phyloP scores from a whole-genome alignment of 2,888 invertebrate genomes.

The Xiphydria camelus region DNA sequence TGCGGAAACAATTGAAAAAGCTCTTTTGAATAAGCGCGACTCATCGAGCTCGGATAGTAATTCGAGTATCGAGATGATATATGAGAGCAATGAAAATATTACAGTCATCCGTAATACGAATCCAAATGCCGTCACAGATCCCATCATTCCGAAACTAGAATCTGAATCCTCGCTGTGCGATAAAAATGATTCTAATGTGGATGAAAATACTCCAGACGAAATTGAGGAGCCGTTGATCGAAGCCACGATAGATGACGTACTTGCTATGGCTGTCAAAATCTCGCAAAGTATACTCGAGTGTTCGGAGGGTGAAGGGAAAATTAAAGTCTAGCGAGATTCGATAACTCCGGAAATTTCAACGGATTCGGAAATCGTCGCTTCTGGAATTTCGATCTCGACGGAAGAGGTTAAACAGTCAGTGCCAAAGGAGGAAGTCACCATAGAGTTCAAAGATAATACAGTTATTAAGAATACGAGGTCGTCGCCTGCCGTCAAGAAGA shows the following conservation, averaged over 20 bases:
- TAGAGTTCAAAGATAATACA: slow-evolving; percentile 38
- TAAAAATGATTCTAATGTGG: too few species aligned
- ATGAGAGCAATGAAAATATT: slow-evolving; percentile 18
- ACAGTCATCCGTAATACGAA: slow-evolving; percentile 14
- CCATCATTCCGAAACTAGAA: neutral
- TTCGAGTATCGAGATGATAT: slow-evolving; percentile 9
- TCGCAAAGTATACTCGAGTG: slow-evolving; percentile 12
- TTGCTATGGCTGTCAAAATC: slow-evolving; percentile 16
- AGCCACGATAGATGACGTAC: slow-evolving; percentile 16
- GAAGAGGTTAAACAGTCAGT: too few species aligned
- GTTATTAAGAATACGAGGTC: slow-evolving; percentile 15
- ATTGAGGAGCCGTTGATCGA: slow-evolving; percentile 7
- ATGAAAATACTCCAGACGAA: too few species aligned
- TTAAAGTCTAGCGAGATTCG: slow-evolving; percentile 45
- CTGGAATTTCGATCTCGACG: neutral
- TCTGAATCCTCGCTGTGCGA: too few species aligned
- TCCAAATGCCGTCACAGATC: neutral
- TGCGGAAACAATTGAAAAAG: neutral
- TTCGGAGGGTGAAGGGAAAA: slow-evolving; percentile 26
- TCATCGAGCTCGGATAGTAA: slow-evolving; percentile 1
- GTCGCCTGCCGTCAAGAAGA: slow-evolving; percentile 13
- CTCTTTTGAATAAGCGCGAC: too few species aligned
- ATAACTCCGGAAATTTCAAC: slow-evolving; percentile 18
- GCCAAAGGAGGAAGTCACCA: slow-evolving; percentile 39
- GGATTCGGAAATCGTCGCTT: slow-evolving; percentile 8